phyloP scores from a whole-genome alignment of 2,797 vertebrate species.

The Sciaenops ocellatus region DNA sequence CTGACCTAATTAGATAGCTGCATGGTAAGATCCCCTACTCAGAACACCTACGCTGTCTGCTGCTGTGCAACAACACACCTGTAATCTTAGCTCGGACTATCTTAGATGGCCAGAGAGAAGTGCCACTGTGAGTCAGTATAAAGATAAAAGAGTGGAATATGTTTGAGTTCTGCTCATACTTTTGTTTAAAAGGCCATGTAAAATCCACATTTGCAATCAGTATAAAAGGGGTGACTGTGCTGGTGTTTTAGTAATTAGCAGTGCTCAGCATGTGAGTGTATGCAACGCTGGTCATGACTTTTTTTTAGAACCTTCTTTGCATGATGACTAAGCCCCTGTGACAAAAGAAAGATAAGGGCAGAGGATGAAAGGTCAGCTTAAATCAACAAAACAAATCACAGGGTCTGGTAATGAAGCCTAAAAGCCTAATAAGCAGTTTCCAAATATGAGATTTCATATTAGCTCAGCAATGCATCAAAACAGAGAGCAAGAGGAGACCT shows the following conservation, averaged over 20 bases:
- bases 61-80: constrained; percentile 40
- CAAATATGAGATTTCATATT: neutral
- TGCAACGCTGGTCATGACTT: neutral
- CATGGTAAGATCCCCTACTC: neutral
- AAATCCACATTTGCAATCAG: constrained; percentile 13
- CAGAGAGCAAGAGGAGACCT: neutral
- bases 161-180: neutral
- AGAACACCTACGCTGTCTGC: constrained; percentile 7
- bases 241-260: neutral
- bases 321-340: constrained; percentile 26
- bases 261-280: constrained; percentile 3
- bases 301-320: neutral
- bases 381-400: constrained; percentile 5
- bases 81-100: constrained; percentile 52
- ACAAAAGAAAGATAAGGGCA: constrained; percentile 10
- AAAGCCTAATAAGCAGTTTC: neutral
- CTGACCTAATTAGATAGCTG: constrained; percentile 38
- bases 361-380: constrained; percentile 19
- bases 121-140: neutral
- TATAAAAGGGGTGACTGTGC: neutral
- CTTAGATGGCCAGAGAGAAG: constrained; percentile 9
- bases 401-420: no score
- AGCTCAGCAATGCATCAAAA: neutral
- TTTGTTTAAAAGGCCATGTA: neutral
- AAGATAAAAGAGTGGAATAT: constrained; percentile 8